Base-by-base conservation (phyloP, 1,140 invertebrate genomes). In the Zaprionus tsacasi region DNA sequence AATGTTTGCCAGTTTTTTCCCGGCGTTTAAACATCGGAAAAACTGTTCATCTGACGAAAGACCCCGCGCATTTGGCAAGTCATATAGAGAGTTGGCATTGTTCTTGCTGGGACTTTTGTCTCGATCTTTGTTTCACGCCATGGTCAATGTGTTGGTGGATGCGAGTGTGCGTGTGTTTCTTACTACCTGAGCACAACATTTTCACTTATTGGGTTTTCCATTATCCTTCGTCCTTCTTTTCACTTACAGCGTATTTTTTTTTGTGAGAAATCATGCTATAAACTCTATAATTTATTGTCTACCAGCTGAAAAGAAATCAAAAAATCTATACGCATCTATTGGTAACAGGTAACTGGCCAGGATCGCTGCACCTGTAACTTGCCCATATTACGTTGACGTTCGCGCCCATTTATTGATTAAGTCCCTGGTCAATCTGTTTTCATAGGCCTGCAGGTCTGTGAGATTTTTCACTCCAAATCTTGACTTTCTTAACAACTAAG, bases 271-370 rank as follows among this genome's bases (percentile, higher is more conserved):
- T 76, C 81, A 79, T 72, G 82, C 81, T 64, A 81, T 85, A 85
- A 86, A 85, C 67, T 81, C 63, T 17, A 85, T 78, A 86, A 85
- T 86, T 85, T 85, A 85, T 85, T 85, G 55, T 85, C 70, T 68
- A 43, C 27, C 78, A 86, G 82, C 78, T 85, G 82, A 78, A 75
- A 54, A 50, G 78, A 72, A 72, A 72, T 76, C 69, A 60, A 30
- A 54, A 33, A 25, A n/a, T 55, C 63, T 70, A 67, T 70, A 68
- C 55, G 67, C 45, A 67, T 69, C 59, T 27, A 64, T 43, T 58
- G 52, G 70, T 67, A 71, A 70, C 60, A 85, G 77, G 81, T 82
- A 85, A 77, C 38, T 57, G 8, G 40, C 8, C 54, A 55, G 12
- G 17, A 54, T 50, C 21, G 55, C 21, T 74, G 43, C 81, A 83